These are phyloP conservation scores for Campylomormyrus numenius DNA, from an alignment of 2,113 vertebrate genomes.

Conservation along the genomic window DNA sequence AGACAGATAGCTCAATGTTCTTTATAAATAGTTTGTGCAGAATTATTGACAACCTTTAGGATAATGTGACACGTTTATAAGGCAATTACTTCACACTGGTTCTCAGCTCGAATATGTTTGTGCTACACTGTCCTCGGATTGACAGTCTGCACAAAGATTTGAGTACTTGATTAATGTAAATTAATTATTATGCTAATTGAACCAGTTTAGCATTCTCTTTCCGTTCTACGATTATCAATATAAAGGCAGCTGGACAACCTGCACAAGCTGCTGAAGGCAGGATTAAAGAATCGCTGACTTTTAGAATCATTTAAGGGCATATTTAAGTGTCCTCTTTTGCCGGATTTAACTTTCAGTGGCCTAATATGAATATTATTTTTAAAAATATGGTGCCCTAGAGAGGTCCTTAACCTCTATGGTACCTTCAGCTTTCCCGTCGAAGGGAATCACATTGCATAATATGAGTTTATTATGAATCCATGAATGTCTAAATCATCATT, in stretches of 20 bases:
- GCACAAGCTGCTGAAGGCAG: background rate
- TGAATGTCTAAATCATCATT: background rate
- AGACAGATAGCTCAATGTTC: background rate
- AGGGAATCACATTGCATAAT: background rate
- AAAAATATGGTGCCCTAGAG: background rate
- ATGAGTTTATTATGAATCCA: background rate
- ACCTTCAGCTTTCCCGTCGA: background rate
- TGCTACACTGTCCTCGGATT: background rate
- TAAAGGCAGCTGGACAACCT: background rate
- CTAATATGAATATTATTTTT: background rate
- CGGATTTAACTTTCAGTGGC: background rate
- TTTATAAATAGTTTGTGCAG: background rate
- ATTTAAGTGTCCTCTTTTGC: background rate
- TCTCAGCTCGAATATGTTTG: background rate
- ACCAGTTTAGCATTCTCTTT: background rate
- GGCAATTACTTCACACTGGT: background rate
- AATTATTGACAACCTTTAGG: background rate
- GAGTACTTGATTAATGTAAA: background rate
- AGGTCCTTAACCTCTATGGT: background rate
- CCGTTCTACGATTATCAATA: background rate
- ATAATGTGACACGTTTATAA: background rate
- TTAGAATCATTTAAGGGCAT: slow-evolving; percentile 1
- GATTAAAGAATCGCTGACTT: background rate
- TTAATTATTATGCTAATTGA: slow-evolving; percentile 2
- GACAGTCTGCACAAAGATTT: background rate